These are phyloP conservation scores for Lepeophtheirus salmonis DNA, from an alignment of 1,140 invertebrate genomes.

Conservation along the genomic window DNA sequence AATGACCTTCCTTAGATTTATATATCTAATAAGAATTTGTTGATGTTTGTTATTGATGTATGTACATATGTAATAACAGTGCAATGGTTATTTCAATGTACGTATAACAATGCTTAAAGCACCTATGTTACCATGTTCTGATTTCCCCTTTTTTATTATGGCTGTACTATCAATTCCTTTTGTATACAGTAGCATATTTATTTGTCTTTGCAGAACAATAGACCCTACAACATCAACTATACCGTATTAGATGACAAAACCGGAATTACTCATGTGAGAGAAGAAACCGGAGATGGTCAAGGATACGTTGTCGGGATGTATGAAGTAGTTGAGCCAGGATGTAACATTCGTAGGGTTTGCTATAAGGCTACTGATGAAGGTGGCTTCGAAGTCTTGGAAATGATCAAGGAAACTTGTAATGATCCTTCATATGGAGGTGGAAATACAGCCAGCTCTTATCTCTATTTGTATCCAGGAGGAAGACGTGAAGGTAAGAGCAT, in stretches of 20 bases:
- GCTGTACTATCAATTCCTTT: too few relatives aligned
- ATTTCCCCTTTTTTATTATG: too few relatives aligned
- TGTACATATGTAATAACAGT: too few relatives aligned
- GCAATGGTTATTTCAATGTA: too few relatives aligned
- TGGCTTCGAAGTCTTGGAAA: slow-evolving; percentile 8
- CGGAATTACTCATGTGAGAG: not conserved
- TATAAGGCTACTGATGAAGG: not conserved
- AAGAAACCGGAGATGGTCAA: slow-evolving; percentile 6
- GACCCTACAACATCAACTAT: slow-evolving; percentile 3
- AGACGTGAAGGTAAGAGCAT: not conserved
- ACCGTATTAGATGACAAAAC: slow-evolving; percentile 5
- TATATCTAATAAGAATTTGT: too few relatives aligned
- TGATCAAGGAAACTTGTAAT: not conserved
- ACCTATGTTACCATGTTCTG: too few relatives aligned
- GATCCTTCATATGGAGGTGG: not conserved
- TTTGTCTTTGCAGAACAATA: not conserved
- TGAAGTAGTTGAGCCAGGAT: slow-evolving; percentile 7
- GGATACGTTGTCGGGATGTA: slow-evolving; percentile 1
- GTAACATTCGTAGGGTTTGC: slow-evolving; percentile 1
- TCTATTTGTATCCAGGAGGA: not conserved
- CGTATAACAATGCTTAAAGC: too few relatives aligned
- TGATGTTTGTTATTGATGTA: too few relatives aligned
- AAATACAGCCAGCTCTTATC: not conserved
- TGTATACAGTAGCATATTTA: too few relatives aligned
- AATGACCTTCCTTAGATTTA: too few relatives aligned